phyloP scores from a whole-genome alignment of 2,888 invertebrate species.

The Argyresthia goedartella region DNA sequence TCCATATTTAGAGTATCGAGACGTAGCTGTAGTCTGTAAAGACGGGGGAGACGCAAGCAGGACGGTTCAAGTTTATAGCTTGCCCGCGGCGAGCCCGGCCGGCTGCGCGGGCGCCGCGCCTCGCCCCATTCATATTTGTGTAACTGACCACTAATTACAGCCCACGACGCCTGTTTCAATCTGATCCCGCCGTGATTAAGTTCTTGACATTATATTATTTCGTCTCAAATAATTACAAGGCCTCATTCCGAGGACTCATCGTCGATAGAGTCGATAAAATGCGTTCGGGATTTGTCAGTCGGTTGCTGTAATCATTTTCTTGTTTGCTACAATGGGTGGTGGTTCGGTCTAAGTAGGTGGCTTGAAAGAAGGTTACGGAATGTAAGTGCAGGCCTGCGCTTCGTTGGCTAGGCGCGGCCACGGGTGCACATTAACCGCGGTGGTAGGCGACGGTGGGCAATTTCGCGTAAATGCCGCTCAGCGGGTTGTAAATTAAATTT shows the following conservation, averaged over 20 bases:
- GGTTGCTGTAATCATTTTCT: not conserved
- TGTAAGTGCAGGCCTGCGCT: constrained; percentile 19
- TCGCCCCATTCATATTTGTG: constrained; percentile 55
- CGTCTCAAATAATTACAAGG: constrained; percentile 27
- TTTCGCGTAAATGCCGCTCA: constrained; percentile 37
- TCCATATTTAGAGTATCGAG: constrained; percentile 17
- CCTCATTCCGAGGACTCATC: constrained; percentile 15
- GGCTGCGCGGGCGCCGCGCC: constrained; percentile 25
- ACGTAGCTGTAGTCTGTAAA: no score
- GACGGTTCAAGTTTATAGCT: constrained; percentile 19
- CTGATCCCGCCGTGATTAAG: constrained; percentile 48
- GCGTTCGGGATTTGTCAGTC: constrained; percentile 17
- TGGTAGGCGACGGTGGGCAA: constrained; percentile 23
- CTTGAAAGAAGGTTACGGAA: constrained; percentile 24
- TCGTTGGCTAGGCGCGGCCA: constrained; percentile 11
- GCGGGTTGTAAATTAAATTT: constrained; percentile 45
- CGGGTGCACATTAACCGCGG: constrained; percentile 21
- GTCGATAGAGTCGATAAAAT: constrained; percentile 11
- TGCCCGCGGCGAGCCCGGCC: constrained; percentile 25
- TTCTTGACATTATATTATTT: constrained; percentile 47
- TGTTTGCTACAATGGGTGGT: constrained; percentile 1
- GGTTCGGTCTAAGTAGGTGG: constrained; percentile 11
- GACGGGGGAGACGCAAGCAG: constrained; percentile 13
- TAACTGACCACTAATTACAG: constrained; percentile 57
- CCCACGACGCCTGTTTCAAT: constrained; percentile 24